A percentile compares a stretch with the other conserved stretches of the same genome.
These are phyloP conservation scores for Melitaea cinxia DNA, from an alignment of 1,140 invertebrate genomes.

Conservation along the genomic window DNA sequence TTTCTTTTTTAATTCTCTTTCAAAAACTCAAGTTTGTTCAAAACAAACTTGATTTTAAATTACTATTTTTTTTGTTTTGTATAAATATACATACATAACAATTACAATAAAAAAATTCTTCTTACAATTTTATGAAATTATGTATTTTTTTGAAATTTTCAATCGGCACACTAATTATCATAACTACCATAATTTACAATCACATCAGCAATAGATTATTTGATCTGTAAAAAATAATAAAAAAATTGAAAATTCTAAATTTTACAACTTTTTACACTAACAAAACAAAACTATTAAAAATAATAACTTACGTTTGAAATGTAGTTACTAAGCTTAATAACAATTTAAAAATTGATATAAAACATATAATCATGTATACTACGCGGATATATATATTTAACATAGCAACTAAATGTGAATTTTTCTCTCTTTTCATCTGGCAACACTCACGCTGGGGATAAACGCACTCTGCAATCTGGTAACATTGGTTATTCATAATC, in stretches of 20 bases:
- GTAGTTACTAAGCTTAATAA: conserved; percentile 39
- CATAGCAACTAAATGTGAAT: conserved; percentile 68
- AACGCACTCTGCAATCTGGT: conserved; percentile 78
- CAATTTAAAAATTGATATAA: conserved; percentile 49
- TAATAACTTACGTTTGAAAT: conserved; percentile 32
- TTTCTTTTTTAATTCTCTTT: too few relatives aligned
- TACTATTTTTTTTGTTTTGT: too few relatives aligned
- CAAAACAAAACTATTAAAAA: conserved; percentile 64
- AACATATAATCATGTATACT: conserved; percentile 19
- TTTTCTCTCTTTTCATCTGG: conserved; percentile 78
- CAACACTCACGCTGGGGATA: conserved; percentile 77
- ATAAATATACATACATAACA: too few relatives aligned
- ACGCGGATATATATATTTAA: conserved; percentile 41
- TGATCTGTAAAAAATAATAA: not conserved
- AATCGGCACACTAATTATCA: too few relatives aligned
- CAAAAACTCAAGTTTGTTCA: too few relatives aligned
- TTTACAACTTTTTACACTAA: conserved; percentile 22
- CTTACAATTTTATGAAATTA: too few relatives aligned
- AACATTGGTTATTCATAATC: conserved; percentile 78
- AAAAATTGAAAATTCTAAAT: not conserved
- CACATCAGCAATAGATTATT: not conserved
- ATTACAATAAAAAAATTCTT: too few relatives aligned
- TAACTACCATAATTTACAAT: too few relatives aligned
- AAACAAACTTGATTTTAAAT: too few relatives aligned
- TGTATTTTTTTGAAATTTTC: too few relatives aligned